Conservation (phyloP, 2,113 vertebrate species). For the Phocoena phocoena region DNA sequence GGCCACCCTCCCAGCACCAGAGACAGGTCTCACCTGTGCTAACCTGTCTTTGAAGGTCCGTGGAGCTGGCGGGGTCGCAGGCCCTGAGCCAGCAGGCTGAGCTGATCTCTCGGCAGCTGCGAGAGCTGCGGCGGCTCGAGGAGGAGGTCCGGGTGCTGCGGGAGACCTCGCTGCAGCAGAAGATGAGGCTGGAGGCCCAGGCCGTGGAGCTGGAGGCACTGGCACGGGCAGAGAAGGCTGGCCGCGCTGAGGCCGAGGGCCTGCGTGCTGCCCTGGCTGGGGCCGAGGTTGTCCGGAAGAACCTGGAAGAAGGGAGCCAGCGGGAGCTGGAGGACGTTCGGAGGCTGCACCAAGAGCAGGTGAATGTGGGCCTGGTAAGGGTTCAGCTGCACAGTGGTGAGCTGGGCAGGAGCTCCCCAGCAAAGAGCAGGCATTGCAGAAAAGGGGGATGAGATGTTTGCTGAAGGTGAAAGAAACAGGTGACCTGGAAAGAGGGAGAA, state of each 20-base stretch:
- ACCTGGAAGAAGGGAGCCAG: constrained; percentile 69
- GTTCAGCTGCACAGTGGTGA: background rate
- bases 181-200: constrained; percentile 65
- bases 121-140: constrained; percentile 73
- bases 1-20: background rate
- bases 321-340: constrained; percentile 60
- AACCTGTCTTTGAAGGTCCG: constrained; percentile 59
- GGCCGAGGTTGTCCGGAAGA: constrained; percentile 59
- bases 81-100: constrained; percentile 76
- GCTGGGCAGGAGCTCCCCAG: background rate
- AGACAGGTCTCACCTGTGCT: background rate
- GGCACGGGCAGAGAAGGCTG: constrained; percentile 51
- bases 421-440: background rate
- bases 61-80: constrained; percentile 48
- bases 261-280: constrained; percentile 64
- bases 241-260: constrained; percentile 54
- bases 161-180: constrained; percentile 69
- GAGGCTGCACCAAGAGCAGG: constrained; percentile 76
- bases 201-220: constrained; percentile 72
- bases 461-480: background rate
- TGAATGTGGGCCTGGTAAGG: background rate
- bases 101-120: constrained; percentile 76
- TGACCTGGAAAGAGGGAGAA: background rate
- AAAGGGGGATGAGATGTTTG: background rate
- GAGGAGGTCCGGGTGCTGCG: constrained; percentile 65